Evolutionary conservation across 2,888 invertebrate genomes (phyloP), one percentile per base, ranked within the genome.

Genomic region (Athripsodes cinereus): DNA sequence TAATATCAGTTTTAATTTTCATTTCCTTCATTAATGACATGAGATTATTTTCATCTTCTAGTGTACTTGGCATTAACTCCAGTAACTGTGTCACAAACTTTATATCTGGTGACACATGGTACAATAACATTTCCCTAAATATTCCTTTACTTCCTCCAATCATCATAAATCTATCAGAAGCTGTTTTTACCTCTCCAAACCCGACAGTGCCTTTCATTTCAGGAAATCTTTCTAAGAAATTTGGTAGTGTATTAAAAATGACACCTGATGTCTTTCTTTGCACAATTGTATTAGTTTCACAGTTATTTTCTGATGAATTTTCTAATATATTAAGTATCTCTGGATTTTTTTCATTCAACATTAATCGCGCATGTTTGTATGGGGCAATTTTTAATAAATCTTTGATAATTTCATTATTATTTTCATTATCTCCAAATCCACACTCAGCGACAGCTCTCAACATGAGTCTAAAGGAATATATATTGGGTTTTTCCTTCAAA

Each of bases 101-200:
- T 13, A 89, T 80, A 71, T 91, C 82, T 1, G 96, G 94, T 16
- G 75, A 75, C 0, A 90, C 82, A 8, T 78, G 73, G 66, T 85
- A 79, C 0, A 70, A 69, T 59, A 81, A 71, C 92, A 96, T 93
- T 69, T 85, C 82, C 52, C 82, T 73, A 1, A 96, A 69, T 66
- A 93, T 84, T n/a, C 88, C 88, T 0, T 80, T 79, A 40, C 83
- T 74, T 0, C 95, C 95, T 18, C 96, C 96, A 35, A 93, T 72
- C 22, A 96, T 74, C 22, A 89, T 74, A 67, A 93, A 81, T 65
- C 87, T 81, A 66, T 90, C 87, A 67, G 83, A 81, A 1, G 83
- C 71, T 52, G 76, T 77, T 22, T 71, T 74, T 1, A 87, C 75
- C 69, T 84, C 81, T 64, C 79, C 72, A 20, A 89, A 68, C 11